Percentiles rank a stretch among this genome's conserved stretches.
phyloP scores from a whole-genome alignment of 2,797 vertebrate species.

The Gadopsis bispinosus region DNA sequence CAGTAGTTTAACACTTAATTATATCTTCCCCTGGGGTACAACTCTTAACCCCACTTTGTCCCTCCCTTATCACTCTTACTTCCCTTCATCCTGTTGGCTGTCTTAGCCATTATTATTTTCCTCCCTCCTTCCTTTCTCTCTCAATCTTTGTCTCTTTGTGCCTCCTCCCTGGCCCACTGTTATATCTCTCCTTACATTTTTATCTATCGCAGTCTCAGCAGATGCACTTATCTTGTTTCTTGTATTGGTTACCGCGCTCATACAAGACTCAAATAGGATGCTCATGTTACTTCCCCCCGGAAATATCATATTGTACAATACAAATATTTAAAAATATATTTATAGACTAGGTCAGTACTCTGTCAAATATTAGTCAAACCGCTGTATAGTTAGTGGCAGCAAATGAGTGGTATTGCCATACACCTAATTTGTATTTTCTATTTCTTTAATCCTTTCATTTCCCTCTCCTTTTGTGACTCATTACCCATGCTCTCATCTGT shows the following conservation, averaged over 20 bases:
- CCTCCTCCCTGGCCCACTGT: neutral
- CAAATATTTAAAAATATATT: slow-evolving; percentile 11
- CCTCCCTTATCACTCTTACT: neutral
- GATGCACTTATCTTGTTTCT: slow-evolving; percentile 54
- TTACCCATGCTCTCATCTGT: slow-evolving; percentile 40
- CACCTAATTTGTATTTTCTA: slow-evolving; percentile 21
- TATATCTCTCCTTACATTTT: slow-evolving; percentile 33
- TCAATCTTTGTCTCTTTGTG: slow-evolving; percentile 20
- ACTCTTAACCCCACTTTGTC: slow-evolving; percentile 21
- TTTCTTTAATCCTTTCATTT: slow-evolving; percentile 35
- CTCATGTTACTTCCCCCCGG: slow-evolving; percentile 23
- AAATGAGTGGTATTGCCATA: slow-evolving; percentile 32
- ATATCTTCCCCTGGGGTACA: slow-evolving; percentile 53
- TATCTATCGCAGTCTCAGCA: slow-evolving; percentile 52
- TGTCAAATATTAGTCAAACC: slow-evolving; percentile 28
- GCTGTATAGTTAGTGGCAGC: slow-evolving; percentile 29
- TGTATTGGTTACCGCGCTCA: slow-evolving; percentile 32
- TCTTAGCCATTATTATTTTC: neutral
- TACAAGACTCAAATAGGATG: slow-evolving; percentile 32
- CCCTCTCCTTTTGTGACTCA: slow-evolving; percentile 46
- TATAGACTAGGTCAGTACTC: neutral
- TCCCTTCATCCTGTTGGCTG: neutral
- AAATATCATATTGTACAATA: neutral
- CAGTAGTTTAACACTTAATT: slow-evolving; percentile 76
- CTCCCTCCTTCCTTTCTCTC: neutral